phyloP scores from a whole-genome alignment of 2,113 vertebrate genomes.

The Gasterosteus aculeatus region DNA sequence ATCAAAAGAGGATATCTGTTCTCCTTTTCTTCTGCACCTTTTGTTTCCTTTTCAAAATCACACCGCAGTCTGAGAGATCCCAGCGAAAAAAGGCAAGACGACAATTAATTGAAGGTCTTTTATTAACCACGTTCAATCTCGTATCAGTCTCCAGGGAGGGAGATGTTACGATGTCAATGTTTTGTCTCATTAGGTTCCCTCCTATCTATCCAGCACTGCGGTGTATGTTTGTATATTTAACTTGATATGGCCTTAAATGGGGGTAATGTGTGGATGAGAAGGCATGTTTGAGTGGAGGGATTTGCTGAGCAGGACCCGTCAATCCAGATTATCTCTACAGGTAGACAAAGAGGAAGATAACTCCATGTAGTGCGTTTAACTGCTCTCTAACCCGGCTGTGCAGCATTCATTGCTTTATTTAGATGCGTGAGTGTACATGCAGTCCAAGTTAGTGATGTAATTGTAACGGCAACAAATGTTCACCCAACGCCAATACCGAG shows the following conservation, averaged over 20 bases:
- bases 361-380: constrained; percentile 27
- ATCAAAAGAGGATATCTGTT: not conserved
- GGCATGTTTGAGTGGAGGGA: constrained; percentile 57
- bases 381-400: constrained; percentile 23
- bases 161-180: constrained; percentile 50
- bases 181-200: constrained; percentile 60
- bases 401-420: constrained; percentile 18
- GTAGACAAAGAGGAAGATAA: constrained; percentile 40
- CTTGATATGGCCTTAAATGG: constrained; percentile 58
- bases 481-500: constrained; percentile 18
- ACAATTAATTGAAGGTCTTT: constrained; percentile 67
- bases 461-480: constrained; percentile 11
- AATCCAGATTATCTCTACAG: constrained; percentile 64
- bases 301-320: constrained; percentile 62
- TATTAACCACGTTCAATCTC: constrained; percentile 68
- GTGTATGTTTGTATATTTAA: constrained; percentile 65
- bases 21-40: not conserved
- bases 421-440: not conserved
- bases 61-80: constrained; percentile 41
- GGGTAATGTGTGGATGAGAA: constrained; percentile 64
- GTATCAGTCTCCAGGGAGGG: constrained; percentile 57
- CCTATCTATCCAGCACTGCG: constrained; percentile 31
- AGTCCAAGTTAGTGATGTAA: constrained; percentile 5
- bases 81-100: constrained; percentile 36
- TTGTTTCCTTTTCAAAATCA: constrained; percentile 46